Evolutionary conservation across 2,888 invertebrate species (phyloP), one percentile per base, ranked within the genome.

Genomic region (Melipona bicolor): DNA sequence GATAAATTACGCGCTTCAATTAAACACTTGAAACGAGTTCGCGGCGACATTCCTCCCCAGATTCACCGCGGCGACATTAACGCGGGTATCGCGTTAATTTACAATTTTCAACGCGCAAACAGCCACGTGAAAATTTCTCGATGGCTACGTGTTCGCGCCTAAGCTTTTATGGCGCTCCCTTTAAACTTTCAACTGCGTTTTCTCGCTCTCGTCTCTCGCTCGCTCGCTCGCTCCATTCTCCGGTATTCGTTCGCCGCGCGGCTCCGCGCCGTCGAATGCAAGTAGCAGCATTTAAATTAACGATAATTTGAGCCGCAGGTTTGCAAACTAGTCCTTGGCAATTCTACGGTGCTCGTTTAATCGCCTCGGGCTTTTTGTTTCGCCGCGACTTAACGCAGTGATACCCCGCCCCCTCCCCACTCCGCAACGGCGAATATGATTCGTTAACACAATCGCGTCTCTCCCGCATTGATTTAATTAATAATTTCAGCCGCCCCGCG

Each of bases 261-360:
- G 32, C 32, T 32, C 3, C 32, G 4, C 19, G 75, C 74, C 75
- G 76, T 74, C 79, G 62, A 83, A 84, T 79, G 80, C 84, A 89
- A 89, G 84, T 83, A 76, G 76, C 70, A 64, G 88, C 85, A 87
- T 91, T 90, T 87, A 86, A 89, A 91, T 91, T 88, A 89, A 90
- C 90, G 86, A 86, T 91, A 88, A 90, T 91, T 90, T 80, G 74
- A 84, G 81, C 85, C 83, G 83, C 81, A 78, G 81, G 78, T 80
- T 81, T 61, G 68, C 88, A 69, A 81, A 72, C 84, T 70, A 69
- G 43, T 50, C 32, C 27, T 50, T 61, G 80, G 71, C 76, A 76
- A 77, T 89, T 85, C 77, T 72, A 64, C 67, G 52, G 15, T 50
- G 68, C 77, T 71, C 73, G 69, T 78, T 80, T 83, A 81, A 82